phyloP scores from a whole-genome alignment of 53 echinoderm and acorn worm genomes.

The Glandiceps talaboti region DNA sequence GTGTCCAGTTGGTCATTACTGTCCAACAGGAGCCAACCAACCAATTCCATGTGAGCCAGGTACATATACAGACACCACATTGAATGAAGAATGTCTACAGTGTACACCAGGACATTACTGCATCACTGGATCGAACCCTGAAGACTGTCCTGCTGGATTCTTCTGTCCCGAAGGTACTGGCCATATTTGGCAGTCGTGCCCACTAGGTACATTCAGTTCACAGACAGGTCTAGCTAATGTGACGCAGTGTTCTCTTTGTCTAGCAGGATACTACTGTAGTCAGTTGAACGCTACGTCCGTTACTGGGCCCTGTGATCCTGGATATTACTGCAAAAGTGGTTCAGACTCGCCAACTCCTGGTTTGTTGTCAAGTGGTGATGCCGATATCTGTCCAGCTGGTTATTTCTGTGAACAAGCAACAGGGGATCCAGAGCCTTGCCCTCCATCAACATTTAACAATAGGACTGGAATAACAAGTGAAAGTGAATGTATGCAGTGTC shows the following conservation, averaged over 20 bases:
- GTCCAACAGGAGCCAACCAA: slow-evolving; percentile 62
- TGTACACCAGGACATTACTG: slow-evolving; percentile 98
- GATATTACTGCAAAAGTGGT: slow-evolving; percentile 78
- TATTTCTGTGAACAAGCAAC: slow-evolving; percentile 68
- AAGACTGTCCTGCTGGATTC: slow-evolving; percentile 93
- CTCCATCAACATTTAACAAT: slow-evolving; percentile 90
- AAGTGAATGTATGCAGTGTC: slow-evolving; percentile 60
- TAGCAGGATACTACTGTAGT: slow-evolving; percentile 71
- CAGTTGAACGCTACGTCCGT: slow-evolving; percentile 66
- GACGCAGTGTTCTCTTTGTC: slow-evolving; percentile 79
- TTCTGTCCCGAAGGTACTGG: slow-evolving; percentile 96
- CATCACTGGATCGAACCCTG: slow-evolving; percentile 80
- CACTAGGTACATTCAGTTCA: slow-evolving; percentile 72
- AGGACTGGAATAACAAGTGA: slow-evolving; percentile 32
- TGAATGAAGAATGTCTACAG: slow-evolving; percentile 54
- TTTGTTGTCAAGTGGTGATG: slow-evolving; percentile 50
- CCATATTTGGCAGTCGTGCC: slow-evolving; percentile 88
- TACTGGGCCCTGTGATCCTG: slow-evolving; percentile 56
- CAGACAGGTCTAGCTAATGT: slow-evolving; percentile 71
- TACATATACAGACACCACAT: slow-evolving; percentile 77
- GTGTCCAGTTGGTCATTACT: slow-evolving; percentile 84
- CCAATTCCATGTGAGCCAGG: slow-evolving; percentile 94
- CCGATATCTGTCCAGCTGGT: slow-evolving; percentile 80
- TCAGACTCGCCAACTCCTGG: slow-evolving; percentile 66
- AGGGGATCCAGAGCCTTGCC: slow-evolving; percentile 82